Evolutionary conservation across 2,888 invertebrate genomes (phyloP).

Genomic region (Drosophila stalkeri): DNA sequence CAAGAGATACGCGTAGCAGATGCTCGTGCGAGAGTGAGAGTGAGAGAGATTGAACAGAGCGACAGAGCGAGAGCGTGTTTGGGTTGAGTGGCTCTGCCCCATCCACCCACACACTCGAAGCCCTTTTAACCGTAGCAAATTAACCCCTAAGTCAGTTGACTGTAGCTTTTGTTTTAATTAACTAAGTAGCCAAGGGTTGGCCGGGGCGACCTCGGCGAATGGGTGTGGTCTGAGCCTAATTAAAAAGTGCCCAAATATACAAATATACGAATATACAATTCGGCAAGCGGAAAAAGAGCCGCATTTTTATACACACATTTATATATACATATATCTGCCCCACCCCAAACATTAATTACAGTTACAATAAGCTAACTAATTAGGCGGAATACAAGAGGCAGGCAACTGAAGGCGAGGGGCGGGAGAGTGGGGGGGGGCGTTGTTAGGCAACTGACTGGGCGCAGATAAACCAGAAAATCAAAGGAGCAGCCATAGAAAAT

Average conservation of each 20-base stretch:
- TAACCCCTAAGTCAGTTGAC: conserved; percentile 77
- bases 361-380: conserved; percentile 85
- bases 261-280: conserved; percentile 35
- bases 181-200: conserved; percentile 64
- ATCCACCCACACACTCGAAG: not conserved
- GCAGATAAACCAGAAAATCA: conserved; percentile 37
- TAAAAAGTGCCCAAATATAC: conserved; percentile 61
- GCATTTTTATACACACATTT: not conserved
- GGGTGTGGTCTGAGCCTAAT: conserved; percentile 64
- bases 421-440: not conserved
- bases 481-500: conserved; percentile 39
- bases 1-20: conserved; percentile 44
- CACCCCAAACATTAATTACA: conserved; percentile 82
- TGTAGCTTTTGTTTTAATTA: conserved; percentile 76
- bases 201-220: conserved; percentile 11
- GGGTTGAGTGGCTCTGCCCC: conserved; percentile 9
- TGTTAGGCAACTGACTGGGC: conserved; percentile 53
- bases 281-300: conserved; percentile 20
- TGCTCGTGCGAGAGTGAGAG: not conserved
- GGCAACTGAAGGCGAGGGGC: not conserved
- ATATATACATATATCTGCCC: not conserved
- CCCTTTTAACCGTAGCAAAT: conserved; percentile 44
- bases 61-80: not conserved
- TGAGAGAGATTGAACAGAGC: not conserved
- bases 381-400: conserved; percentile 60